These are phyloP conservation scores for Hetaerina titia DNA, from an alignment of 2,888 invertebrate species.

Conservation along the genomic window DNA sequence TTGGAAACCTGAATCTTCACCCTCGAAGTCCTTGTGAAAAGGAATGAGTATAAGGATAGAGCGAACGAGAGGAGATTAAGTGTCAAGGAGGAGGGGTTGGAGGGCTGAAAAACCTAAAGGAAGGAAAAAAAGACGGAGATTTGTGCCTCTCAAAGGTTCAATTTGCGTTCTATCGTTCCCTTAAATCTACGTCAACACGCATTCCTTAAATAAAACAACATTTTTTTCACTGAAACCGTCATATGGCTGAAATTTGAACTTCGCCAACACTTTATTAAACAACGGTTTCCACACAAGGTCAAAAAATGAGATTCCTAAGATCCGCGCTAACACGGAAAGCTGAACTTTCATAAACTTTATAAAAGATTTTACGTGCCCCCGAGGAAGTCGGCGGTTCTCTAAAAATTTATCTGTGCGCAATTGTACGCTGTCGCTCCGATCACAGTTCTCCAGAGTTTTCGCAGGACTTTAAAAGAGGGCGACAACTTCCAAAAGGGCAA, in stretches of 20 bases:
- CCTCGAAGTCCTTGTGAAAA: background rate
- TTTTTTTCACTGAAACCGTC: background rate
- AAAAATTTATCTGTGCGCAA: background rate
- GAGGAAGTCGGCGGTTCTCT: background rate
- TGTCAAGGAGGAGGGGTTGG: background rate
- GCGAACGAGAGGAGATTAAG: background rate
- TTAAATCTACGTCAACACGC: background rate
- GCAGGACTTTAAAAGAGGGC: background rate
- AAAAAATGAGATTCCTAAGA: background rate
- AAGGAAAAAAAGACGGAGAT: background rate
- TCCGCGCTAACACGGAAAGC: background rate
- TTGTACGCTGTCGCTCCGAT: background rate
- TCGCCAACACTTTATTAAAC: background rate
- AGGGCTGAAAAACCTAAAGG: background rate
- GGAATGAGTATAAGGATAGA: background rate
- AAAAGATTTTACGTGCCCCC: background rate
- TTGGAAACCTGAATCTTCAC: background rate
- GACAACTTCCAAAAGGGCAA: background rate
- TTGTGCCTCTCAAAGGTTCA: background rate
- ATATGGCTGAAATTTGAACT: background rate
- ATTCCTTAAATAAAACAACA: background rate
- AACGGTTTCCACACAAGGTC: background rate
- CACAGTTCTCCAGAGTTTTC: background rate
- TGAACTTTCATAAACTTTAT: background rate
- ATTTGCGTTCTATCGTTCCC: conserved; percentile 9